Conservation (phyloP, 2,113 vertebrate genomes). For the Numida meleagris region DNA sequence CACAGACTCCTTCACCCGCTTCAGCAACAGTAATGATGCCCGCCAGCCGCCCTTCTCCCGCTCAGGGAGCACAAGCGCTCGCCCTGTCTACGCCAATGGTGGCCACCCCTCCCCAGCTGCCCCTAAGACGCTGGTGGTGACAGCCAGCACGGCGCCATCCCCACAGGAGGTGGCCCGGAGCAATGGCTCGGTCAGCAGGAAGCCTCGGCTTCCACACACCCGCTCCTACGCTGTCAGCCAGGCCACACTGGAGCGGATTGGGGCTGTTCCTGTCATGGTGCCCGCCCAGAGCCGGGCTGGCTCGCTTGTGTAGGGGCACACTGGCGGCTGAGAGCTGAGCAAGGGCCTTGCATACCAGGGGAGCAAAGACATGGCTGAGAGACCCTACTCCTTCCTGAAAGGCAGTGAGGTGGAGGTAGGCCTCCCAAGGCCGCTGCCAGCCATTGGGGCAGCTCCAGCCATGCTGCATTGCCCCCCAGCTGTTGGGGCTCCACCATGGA, state of each 20-base stretch:
- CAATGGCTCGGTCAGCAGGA: constrained; percentile 88
- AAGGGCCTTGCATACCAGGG: background rate
- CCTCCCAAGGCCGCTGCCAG: background rate
- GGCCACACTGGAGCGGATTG: constrained; percentile 92
- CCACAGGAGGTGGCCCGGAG: constrained; percentile 85
- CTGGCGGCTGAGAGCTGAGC: background rate
- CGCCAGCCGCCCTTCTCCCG: constrained; percentile 87
- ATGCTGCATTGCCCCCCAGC: background rate
- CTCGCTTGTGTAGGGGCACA: constrained; percentile 86
- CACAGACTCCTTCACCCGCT: constrained; percentile 88
- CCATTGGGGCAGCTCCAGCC: background rate
- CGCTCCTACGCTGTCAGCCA: constrained; percentile 92
- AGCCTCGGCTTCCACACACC: constrained; percentile 83
- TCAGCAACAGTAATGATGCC: constrained; percentile 86
- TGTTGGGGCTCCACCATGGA: constrained; percentile 45
- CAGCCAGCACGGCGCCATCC: constrained; percentile 89
- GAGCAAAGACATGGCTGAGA: constrained; percentile 2
- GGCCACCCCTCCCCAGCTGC: constrained; percentile 83
- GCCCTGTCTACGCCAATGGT: constrained; percentile 85
- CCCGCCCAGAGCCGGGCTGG: constrained; percentile 95
- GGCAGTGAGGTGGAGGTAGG: background rate
- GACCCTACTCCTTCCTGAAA: constrained; percentile 41
- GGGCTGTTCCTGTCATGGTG: constrained; percentile 96
- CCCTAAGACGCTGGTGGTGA: constrained; percentile 95
- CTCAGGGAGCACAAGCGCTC: constrained; percentile 69